Evolutionary conservation across 64 coral and sea anemone genomes (phyloP), one percentile per base, ranked within the genome.

Genomic region (Dendronephthya gigantea): DNA sequence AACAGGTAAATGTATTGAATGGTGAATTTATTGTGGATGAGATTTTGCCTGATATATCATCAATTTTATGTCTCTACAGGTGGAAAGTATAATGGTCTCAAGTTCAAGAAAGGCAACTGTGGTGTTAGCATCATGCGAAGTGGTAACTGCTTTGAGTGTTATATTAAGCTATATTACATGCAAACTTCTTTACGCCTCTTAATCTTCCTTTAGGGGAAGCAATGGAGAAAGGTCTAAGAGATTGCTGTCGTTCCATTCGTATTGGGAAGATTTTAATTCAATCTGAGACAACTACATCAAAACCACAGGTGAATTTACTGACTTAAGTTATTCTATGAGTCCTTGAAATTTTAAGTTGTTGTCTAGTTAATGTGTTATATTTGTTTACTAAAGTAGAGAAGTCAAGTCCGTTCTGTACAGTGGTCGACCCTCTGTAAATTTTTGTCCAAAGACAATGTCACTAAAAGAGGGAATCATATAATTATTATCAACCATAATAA

Each of bases 121-220:
- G 94, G 94, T 9, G 94, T 97, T 11, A 97, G 94, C 72, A 97
- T 97, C 39, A 97, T 97, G 94, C 83, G 94, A 90, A 97, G 94
- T 97, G 94, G 94, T 97, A 85, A 69, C 69, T 76, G 55, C 16
- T 62, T n/a, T 9, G n/a, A n/a, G n/a, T n/a, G n/a, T n/a, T n/a
- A n/a, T n/a, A n/a, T n/a, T n/a, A n/a, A n/a, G n/a, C n/a, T n/a
- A n/a, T n/a, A n/a, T n/a, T n/a, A n/a, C n/a, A n/a, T n/a, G n/a
- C n/a, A n/a, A n/a, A n/a, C n/a, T n/a, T n/a, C n/a, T n/a, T n/a
- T n/a, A n/a, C n/a, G n/a, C n/a, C n/a, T 79, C 15, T 79, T 29
- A 16, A 79, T 79, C 11, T 12, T 79, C 72, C 36, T 39, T 0
- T 19, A 98, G 95, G 95, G 66, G 95, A 98, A 86, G 95, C 95